Conservation (phyloP, 2,888 invertebrate species). For the Cerceris ruficornis region DNA sequence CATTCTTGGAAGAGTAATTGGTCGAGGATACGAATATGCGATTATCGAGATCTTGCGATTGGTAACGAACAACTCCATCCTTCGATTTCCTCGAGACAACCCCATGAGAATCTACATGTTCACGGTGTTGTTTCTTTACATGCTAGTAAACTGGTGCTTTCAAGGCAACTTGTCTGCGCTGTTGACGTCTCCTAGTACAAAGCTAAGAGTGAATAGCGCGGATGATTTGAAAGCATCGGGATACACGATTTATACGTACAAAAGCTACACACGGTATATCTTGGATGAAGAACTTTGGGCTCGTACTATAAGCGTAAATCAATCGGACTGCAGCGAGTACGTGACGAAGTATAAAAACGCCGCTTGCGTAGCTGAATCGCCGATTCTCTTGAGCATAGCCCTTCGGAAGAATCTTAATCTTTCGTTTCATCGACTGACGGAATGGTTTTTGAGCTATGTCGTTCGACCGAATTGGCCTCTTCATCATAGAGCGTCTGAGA, state of each 20-base stretch:
- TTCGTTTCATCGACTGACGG: conserved; percentile 19
- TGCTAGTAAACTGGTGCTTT: conserved; percentile 31
- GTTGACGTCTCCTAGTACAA: conserved; percentile 8
- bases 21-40: neutral
- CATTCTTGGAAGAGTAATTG: neutral
- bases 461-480: conserved; percentile 42
- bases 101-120: conserved; percentile 33
- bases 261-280: conserved; percentile 1
- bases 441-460: conserved; percentile 19
- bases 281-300: conserved; percentile 2
- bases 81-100: neutral
- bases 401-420: conserved; percentile 26
- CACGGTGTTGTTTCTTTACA: conserved; percentile 27
- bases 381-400: conserved; percentile 3
- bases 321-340: conserved; percentile 30
- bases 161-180: conserved; percentile 25
- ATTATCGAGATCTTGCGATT: conserved; percentile 31
- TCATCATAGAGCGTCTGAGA: conserved; percentile 13
- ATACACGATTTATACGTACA: conserved; percentile 6
- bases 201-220: neutral
- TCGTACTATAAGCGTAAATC: neutral
- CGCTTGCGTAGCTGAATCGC: neutral
- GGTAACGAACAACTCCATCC: conserved; percentile 11
- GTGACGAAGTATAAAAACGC: conserved; percentile 14
- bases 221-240: neutral